Evolutionary conservation across 2,113 vertebrate genomes (phyloP).

Genomic region (Phyllostomus discolor): DNA sequence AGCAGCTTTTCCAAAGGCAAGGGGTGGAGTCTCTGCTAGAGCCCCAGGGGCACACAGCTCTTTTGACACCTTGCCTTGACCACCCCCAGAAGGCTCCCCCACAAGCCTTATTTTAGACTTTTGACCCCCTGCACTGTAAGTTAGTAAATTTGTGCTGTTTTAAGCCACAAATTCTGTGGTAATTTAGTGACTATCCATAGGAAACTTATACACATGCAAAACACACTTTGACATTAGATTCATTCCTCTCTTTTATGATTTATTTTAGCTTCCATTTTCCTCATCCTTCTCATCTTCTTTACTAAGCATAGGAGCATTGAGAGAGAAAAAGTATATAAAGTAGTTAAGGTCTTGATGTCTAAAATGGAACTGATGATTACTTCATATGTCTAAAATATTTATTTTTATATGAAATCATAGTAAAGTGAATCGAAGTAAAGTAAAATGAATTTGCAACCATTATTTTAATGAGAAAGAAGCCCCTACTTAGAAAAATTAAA

Average conservation of each 20-base stretch:
- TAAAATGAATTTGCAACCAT: background rate
- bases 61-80: background rate
- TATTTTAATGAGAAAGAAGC: background rate
- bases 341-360: background rate
- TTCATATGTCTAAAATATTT: background rate
- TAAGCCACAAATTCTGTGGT: background rate
- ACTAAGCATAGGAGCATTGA: background rate
- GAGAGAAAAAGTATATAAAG: background rate
- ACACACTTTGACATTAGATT: background rate
- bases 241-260: background rate
- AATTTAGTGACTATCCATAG: background rate
- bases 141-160: background rate
- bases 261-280: background rate
- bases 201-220: background rate
- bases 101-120: background rate
- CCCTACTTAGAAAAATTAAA: slow-evolving; percentile 8
- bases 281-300: background rate
- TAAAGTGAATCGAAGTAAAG: background rate
- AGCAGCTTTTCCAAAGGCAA: background rate
- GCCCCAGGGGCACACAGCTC: background rate
- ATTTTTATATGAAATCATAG: background rate
- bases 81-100: background rate
- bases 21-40: background rate
- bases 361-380: background rate
- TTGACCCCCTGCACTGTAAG: background rate